Conservation (phyloP, 1,140 invertebrate genomes). For the Hormaphis cornu region DNA sequence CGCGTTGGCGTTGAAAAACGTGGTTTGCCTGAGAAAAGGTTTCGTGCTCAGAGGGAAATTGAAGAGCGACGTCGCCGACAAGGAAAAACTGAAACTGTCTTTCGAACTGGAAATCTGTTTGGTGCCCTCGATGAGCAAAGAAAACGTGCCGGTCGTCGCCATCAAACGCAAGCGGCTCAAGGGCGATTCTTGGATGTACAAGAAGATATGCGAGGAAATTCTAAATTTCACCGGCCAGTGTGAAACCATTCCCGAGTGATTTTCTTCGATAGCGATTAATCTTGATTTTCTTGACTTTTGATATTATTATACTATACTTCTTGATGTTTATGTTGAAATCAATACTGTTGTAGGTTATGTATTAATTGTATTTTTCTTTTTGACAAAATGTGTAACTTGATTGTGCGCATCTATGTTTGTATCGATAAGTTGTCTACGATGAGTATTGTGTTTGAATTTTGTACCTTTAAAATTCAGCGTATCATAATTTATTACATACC, state of each 20-base stretch:
- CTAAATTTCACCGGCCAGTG: conserved; percentile 42
- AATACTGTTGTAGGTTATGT: too few species aligned
- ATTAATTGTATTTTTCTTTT: too few species aligned
- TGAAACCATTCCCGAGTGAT: conserved; percentile 19
- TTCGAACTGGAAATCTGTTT: conserved; percentile 76
- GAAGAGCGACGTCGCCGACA: conserved; percentile 34
- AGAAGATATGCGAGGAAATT: conserved; percentile 74
- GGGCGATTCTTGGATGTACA: conserved; percentile 78
- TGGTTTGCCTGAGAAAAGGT: conserved; percentile 61
- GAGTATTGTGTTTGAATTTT: too few species aligned
- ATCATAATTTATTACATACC: too few species aligned
- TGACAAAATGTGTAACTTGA: too few species aligned
- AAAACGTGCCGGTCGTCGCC: conserved; percentile 47
- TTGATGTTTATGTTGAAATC: background rate
- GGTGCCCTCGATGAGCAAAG: conserved; percentile 42
- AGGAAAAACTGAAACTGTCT: conserved; percentile 43
- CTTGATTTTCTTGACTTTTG: background rate
- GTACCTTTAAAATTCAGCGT: too few species aligned
- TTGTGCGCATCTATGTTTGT: too few species aligned
- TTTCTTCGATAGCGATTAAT: background rate
- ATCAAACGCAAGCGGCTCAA: conserved; percentile 68
- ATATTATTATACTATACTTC: background rate
- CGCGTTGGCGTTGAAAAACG: conserved; percentile 57
- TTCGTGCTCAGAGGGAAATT: conserved; percentile 51
- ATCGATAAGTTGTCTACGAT: too few species aligned